phyloP scores from a whole-genome alignment of 2,888 invertebrate species.

The Tipula vernalis region DNA sequence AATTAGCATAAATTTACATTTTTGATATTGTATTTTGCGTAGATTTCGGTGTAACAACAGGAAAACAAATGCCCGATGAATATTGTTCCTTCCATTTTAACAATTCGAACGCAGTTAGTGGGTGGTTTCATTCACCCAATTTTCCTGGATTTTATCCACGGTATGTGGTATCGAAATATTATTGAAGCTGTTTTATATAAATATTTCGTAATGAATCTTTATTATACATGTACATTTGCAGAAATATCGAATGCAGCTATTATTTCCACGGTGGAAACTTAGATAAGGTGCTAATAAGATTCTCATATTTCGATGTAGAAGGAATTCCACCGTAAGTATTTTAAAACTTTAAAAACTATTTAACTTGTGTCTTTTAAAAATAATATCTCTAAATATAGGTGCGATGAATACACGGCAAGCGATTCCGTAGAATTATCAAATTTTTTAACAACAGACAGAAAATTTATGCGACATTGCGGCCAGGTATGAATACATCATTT shows the following conservation, averaged over 20 bases:
- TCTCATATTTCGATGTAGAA: slow-evolving; percentile 87
- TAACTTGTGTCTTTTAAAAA: background rate
- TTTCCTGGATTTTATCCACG: slow-evolving; percentile 79
- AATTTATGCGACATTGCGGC: slow-evolving; percentile 82
- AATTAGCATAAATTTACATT: background rate
- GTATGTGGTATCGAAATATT: background rate
- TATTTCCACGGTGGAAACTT: slow-evolving; percentile 71
- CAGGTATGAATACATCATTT: slow-evolving; percentile 40
- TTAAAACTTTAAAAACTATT: background rate
- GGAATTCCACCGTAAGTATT: slow-evolving; percentile 80
- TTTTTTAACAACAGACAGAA: slow-evolving; percentile 78
- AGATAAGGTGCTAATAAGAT: slow-evolving; percentile 71
- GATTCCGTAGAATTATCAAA: slow-evolving; percentile 97
- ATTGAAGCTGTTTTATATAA: no score
- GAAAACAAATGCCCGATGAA: slow-evolving; percentile 59
- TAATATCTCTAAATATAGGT: slow-evolving; percentile 45
- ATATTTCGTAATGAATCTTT: background rate
- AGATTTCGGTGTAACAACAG: slow-evolving; percentile 84
- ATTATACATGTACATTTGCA: background rate
- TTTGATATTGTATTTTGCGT: slow-evolving; percentile 17
- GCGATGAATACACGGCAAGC: slow-evolving; percentile 80
- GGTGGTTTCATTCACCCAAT: slow-evolving; percentile 78
- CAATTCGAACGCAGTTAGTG: slow-evolving; percentile 65
- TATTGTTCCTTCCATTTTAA: slow-evolving; percentile 84
- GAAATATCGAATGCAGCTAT: slow-evolving; percentile 83